Evolutionary conservation across 2,113 vertebrate genomes (phyloP).

Genomic region (Genyomyrus donnyi): DNA sequence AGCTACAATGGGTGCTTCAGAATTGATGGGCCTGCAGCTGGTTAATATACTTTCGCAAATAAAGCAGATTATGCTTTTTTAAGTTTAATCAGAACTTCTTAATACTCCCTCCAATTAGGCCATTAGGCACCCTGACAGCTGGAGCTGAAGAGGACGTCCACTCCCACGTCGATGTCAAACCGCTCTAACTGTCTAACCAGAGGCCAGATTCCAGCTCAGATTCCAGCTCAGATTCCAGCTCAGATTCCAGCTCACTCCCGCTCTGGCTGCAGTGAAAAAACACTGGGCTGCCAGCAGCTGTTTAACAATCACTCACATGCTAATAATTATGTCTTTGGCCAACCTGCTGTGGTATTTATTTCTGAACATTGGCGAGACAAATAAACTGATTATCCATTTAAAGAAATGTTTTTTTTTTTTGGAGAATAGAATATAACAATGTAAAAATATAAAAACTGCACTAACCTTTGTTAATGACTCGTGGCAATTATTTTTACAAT

Average conservation of each 20-base stretch:
- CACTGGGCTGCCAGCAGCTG: background rate
- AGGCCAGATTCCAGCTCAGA: background rate
- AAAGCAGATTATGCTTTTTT: background rate
- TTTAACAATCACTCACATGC: background rate
- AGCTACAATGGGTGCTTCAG: background rate
- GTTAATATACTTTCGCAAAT: background rate
- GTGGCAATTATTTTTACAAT: no score
- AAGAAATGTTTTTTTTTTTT: background rate
- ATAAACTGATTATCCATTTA: background rate
- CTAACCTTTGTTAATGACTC: no score
- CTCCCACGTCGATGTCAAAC: background rate
- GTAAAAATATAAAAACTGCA: background rate
- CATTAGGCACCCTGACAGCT: background rate
- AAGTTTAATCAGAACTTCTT: background rate
- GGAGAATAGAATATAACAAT: no score
- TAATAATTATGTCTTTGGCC: background rate
- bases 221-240: background rate
- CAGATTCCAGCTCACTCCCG: background rate
- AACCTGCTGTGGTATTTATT: background rate
- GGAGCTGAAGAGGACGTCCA: background rate
- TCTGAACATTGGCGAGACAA: background rate
- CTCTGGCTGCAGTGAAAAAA: background rate
- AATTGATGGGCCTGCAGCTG: background rate
- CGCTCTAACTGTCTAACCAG: background rate
- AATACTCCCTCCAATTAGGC: background rate